A percentile compares a stretch with the other conserved stretches of the same genome.
phyloP scores from a whole-genome alignment of 2,888 invertebrate species.

The Nezara viridula region DNA sequence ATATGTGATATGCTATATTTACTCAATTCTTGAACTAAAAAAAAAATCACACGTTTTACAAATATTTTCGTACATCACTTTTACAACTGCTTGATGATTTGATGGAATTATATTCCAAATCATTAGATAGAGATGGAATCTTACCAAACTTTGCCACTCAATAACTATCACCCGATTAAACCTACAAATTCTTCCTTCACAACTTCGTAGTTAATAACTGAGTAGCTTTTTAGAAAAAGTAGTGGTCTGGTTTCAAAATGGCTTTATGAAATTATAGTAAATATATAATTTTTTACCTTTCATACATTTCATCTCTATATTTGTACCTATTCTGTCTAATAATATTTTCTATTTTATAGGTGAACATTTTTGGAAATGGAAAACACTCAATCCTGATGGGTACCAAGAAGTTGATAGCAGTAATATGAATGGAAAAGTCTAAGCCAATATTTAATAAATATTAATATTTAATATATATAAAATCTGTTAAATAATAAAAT shows the following conservation, averaged over 20 bases:
- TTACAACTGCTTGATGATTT: too few relatives aligned
- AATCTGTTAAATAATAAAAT: too few relatives aligned
- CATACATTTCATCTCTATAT: not conserved
- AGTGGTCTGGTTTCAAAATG: not conserved
- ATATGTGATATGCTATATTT: too few relatives aligned
- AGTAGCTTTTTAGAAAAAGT: not conserved
- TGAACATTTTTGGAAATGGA: constrained; percentile 95
- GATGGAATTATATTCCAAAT: too few relatives aligned
- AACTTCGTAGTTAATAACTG: not conserved
- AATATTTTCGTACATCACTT: too few relatives aligned
- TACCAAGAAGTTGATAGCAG: constrained; percentile 70
- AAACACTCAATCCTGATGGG: constrained; percentile 91
- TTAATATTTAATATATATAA: not conserved
- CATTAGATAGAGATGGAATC: too few relatives aligned
- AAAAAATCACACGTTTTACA: too few relatives aligned
- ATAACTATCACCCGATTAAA: too few relatives aligned
- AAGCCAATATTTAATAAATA: not conserved
- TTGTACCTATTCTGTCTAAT: not conserved
- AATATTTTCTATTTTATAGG: constrained; percentile 71
- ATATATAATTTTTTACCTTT: not conserved
- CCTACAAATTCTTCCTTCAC: not conserved
- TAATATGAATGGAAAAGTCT: constrained; percentile 5
- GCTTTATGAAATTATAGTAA: not conserved
- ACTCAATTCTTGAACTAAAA: too few relatives aligned
- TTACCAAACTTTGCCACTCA: too few relatives aligned